phyloP scores from a whole-genome alignment of 1,140 invertebrate genomes.

The Trinorchestia longiramus region DNA sequence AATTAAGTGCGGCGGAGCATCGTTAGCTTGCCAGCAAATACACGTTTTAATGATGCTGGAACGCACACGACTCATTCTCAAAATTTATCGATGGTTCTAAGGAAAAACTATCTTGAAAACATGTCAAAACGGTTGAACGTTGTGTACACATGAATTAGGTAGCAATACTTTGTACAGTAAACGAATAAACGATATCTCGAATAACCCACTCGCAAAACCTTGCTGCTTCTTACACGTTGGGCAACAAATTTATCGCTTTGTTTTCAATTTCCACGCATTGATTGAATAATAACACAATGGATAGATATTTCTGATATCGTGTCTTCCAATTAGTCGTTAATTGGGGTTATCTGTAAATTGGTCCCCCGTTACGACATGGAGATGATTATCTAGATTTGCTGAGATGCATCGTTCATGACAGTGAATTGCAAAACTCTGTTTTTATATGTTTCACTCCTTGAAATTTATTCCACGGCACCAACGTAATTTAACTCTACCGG shows the following conservation, averaged over 20 bases:
- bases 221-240: background rate
- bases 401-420: background rate
- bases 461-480: too few species aligned
- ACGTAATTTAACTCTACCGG: background rate
- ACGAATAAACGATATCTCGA: background rate
- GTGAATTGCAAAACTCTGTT: slow-evolving; percentile 2
- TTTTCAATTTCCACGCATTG: background rate
- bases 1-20: background rate
- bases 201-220: background rate
- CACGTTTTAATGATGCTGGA: background rate
- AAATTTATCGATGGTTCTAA: background rate
- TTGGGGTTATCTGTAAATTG: background rate
- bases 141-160: background rate
- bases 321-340: background rate
- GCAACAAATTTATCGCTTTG: background rate
- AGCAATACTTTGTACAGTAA: background rate
- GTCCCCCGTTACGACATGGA: background rate
- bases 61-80: background rate
- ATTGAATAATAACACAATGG: background rate
- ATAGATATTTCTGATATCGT: background rate
- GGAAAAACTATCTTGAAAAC: background rate
- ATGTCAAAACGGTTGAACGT: background rate
- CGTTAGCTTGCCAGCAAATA: background rate
- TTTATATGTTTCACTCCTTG: background rate
- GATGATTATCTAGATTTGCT: background rate